A percentile compares a stretch with the other conserved stretches of the same genome.
phyloP scores from a whole-genome alignment of 1,140 invertebrate genomes.

The Neodiprion pinetum region DNA sequence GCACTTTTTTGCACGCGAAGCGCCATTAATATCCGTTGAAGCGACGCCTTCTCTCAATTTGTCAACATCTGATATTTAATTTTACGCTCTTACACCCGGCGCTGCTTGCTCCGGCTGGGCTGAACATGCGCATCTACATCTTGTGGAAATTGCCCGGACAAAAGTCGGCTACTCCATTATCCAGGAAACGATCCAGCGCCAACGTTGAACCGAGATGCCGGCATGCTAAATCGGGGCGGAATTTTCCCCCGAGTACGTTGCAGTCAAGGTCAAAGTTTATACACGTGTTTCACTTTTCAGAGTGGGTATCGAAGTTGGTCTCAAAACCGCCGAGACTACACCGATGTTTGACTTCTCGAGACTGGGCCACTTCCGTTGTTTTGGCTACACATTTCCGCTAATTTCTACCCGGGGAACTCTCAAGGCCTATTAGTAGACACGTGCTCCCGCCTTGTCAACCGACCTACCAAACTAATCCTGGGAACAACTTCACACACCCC shows the following conservation, averaged over 20 bases:
- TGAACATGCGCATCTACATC: not conserved
- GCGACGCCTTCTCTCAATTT: slow-evolving; percentile 61
- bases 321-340: not conserved
- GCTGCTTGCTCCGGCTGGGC: slow-evolving; percentile 21
- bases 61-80: slow-evolving; percentile 65
- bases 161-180: no score
- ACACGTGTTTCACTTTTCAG: slow-evolving; percentile 5
- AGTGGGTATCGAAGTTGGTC: not conserved
- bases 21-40: slow-evolving; percentile 63
- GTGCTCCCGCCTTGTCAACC: not conserved
- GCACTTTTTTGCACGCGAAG: slow-evolving; percentile 53
- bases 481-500: no score
- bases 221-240: no score
- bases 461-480: no score
- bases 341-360: slow-evolving; percentile 3
- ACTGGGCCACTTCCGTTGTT: not conserved
- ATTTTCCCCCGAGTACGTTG: no score
- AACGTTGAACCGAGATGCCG: no score
- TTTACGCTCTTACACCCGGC: slow-evolving; percentile 51
- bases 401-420: not conserved
- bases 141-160: no score
- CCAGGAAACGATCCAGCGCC: no score
- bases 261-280: not conserved
- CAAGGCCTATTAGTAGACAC: not conserved
- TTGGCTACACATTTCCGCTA: slow-evolving; percentile 2